Conservation (phyloP, 2,888 invertebrate genomes). For the Emesis furor region DNA sequence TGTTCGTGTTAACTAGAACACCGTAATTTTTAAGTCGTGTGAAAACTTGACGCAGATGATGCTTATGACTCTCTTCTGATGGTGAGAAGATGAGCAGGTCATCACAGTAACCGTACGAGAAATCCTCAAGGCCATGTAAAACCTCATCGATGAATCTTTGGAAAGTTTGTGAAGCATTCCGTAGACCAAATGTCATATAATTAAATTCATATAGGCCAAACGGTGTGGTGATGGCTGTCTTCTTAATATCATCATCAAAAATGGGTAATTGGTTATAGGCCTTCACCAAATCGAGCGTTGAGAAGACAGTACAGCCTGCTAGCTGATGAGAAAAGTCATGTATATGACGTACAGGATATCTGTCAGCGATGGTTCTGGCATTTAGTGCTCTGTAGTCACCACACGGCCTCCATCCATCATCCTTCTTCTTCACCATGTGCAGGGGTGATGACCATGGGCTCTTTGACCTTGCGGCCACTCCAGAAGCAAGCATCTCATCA, state of each 20-base stretch:
- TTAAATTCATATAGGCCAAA: constrained; percentile 78
- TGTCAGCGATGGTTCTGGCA: constrained; percentile 41
- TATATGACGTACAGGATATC: constrained; percentile 48
- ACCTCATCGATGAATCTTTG: constrained; percentile 78
- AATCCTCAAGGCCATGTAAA: constrained; percentile 23
- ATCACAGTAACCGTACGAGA: not conserved
- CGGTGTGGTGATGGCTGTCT: constrained; percentile 78
- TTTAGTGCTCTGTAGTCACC: constrained; percentile 33
- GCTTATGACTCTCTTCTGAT: not conserved
- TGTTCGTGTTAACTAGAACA: constrained; percentile 11
- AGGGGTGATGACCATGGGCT: constrained; percentile 55
- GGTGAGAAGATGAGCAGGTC: constrained; percentile 13
- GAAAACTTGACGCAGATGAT: not conserved
- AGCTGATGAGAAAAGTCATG: constrained; percentile 47
- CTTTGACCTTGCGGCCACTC: constrained; percentile 60
- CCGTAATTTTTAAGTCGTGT: not conserved
- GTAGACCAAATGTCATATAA: constrained; percentile 78
- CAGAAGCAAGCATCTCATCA: constrained; percentile 54
- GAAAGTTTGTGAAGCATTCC: constrained; percentile 81
- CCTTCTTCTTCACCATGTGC: constrained; percentile 30
- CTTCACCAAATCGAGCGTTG: constrained; percentile 35
- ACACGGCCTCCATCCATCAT: constrained; percentile 36
- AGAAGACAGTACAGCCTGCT: constrained; percentile 38
- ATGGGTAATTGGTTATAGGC: constrained; percentile 79
- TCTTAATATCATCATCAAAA: constrained; percentile 74